Evolutionary conservation across 2,113 vertebrate genomes (phyloP), one percentile per base, ranked within the genome.

Genomic region (Ibidorhyncha struthersii): DNA sequence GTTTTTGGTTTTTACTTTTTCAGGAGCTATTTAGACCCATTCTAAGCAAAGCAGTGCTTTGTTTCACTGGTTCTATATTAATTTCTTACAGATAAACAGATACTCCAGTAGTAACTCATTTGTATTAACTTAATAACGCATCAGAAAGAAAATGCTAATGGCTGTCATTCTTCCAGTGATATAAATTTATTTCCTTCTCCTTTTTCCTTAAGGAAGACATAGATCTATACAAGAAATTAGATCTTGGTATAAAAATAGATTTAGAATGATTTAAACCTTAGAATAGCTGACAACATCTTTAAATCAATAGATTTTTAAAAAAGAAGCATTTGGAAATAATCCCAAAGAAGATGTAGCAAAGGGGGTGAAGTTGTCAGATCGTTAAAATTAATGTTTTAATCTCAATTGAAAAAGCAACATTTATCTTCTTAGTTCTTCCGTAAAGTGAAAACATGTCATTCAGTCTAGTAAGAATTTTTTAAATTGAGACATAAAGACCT

Each of bases 371-470:
- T 47, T 84, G 59, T 22, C 45, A 83, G 47, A 59, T 86, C 45
- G 41, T 83, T 93, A 82, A 82, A 93, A 92, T 85, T 36, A 86
- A 74, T 74, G 38, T 87, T 95, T 95, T 80, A 82, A 83, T 84
- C 49, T 36, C 63, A 53, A 34, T n/a, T 71, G 70, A 93, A 96
- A 74, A 16, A 88, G 49, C 47, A 71, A 47, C 40, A 40, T 96
- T 53, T 91, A 82, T 88, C 55, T 41, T 90, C 80, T 80, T 66
- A 71, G 17, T 38, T 84, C 47, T 61, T 94, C 53, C 1, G 9
- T 83, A 50, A 86, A 82, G 72, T 83, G 76, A 63, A 84, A 58
- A 12, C 26, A 22, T 19, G 12, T 78, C 41, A 47, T n/a, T 83
- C 15, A 80, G 63, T 67, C 56, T 30, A 85, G 49, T 25, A 67